Evolutionary conservation across 2,888 invertebrate species (phyloP).

Genomic region (Druceiella hillmani): DNA sequence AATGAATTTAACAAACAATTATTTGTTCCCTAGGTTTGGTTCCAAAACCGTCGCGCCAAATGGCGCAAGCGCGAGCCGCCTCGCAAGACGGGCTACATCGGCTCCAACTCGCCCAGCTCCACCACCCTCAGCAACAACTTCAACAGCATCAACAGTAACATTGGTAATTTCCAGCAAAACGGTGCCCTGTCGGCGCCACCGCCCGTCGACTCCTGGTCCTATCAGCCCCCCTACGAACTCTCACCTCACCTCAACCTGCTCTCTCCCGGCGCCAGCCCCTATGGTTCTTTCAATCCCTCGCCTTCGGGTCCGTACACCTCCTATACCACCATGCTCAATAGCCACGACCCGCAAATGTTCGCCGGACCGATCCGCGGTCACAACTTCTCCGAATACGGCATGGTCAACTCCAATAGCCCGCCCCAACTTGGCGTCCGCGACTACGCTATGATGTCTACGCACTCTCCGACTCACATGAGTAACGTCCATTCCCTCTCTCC

Average conservation of each 20-base stretch:
- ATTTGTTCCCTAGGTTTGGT: conserved; percentile 60
- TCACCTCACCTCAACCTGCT: conserved; percentile 69
- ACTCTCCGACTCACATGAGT: conserved; percentile 47
- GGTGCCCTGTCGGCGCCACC: conserved; percentile 53
- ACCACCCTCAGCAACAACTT: conserved; percentile 61
- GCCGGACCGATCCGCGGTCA: conserved; percentile 56
- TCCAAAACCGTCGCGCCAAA: conserved; percentile 87
- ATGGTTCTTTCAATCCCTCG: conserved; percentile 58
- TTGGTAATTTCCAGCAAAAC: conserved; percentile 54
- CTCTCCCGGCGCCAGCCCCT: conserved; percentile 62
- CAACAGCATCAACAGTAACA: conserved; percentile 43
- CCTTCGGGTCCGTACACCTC: conserved; percentile 54
- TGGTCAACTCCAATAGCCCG: conserved; percentile 51
- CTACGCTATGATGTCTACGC: conserved; percentile 60
- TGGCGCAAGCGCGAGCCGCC: conserved; percentile 94
- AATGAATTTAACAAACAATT: too few relatives aligned
- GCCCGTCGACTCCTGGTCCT: conserved; percentile 75
- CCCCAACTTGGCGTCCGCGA: conserved; percentile 59
- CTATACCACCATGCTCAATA: conserved; percentile 63
- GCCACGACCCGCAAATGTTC: conserved; percentile 72
- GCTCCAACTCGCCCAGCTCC: conserved; percentile 63
- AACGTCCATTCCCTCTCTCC: conserved; percentile 28
- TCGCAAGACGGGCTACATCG: conserved; percentile 77
- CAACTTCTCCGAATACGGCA: conserved; percentile 48
- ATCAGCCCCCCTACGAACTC: conserved; percentile 72